phyloP scores from a whole-genome alignment of 2,113 vertebrate genomes.

The Bombycilla garrulus region DNA sequence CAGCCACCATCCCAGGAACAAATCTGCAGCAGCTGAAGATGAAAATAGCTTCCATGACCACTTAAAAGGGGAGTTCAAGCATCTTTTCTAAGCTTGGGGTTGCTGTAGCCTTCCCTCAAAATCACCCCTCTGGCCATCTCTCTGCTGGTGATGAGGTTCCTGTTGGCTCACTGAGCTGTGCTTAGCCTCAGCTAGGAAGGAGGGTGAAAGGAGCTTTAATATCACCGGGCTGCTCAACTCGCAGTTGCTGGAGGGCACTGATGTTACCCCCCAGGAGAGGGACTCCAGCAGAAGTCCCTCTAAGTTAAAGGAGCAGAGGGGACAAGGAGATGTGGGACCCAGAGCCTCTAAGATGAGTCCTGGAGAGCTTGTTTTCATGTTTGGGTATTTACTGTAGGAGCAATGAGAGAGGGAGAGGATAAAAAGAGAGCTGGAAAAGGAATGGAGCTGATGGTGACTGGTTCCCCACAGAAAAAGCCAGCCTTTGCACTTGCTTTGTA shows the following conservation, averaged over 20 bases:
- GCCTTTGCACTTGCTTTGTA: neutral
- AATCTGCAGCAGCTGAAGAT: conserved; percentile 50
- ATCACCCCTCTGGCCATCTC: neutral
- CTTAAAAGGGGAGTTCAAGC: conserved; percentile 30
- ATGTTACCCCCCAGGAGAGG: neutral
- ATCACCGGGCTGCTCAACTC: neutral
- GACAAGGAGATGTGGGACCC: neutral
- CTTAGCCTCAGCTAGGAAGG: neutral
- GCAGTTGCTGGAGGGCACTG: neutral
- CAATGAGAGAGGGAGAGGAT: neutral
- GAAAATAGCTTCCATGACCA: conserved; percentile 52
- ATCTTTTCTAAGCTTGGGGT: conserved; percentile 3
- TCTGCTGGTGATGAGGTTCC: neutral
- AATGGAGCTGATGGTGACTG: neutral
- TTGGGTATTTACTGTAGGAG: neutral
- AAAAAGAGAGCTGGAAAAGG: neutral
- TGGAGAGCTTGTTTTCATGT: neutral
- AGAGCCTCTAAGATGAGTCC: neutral
- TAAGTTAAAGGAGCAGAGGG: neutral
- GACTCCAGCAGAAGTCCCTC: neutral
- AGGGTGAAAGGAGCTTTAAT: neutral
- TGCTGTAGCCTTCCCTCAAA: neutral
- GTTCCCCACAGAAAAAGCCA: neutral
- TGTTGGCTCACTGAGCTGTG: neutral
- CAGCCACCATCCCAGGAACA: conserved; percentile 50